Evolutionary conservation across 2,113 vertebrate species (phyloP), one percentile per base, ranked within the genome.

Genomic region (Motacilla tschutschensis): DNA sequence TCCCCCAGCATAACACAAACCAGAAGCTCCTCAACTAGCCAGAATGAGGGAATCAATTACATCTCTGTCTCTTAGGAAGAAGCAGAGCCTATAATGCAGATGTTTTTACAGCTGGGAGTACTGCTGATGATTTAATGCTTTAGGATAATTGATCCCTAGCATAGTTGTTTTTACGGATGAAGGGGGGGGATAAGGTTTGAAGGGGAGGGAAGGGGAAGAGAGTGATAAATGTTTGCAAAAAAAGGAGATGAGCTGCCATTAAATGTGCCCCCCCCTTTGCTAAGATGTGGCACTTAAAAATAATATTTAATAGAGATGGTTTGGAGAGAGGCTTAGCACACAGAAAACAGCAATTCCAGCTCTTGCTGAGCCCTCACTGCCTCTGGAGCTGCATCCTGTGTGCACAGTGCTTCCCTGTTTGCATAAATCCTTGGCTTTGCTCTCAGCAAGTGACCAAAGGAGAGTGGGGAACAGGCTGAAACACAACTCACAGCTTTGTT

Each of bases 71-170:
- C 88, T 50, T 21, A 92, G 79, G 86, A 83, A 87, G 79, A 48
- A 71, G 29, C 86, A 79, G 60, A 87, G 90, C 38, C 79, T 31
- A 59, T 77, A 90, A 66, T 88, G 93, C 94, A 95, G 92, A 91
- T 93, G 92, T 94, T 95, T 92, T 85, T 92, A 91, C 94, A 94
- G 93, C 88, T 93, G 93, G 85, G 81, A 90, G 26, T 48, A 46
- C 48, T 71, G 57, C 48, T 87, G 81, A 48, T 87, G 79, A 71
- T 88, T 90, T 88, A 85, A 86, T 90, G 67, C 64, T 70, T 85
- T 64, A 54, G 60, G 44, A 74, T 91, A 94, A 95, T 90, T 87
- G 76, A 66, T 87, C 46, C 38, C 46, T 38, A 67, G 28, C 64
- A 28, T 17, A 51, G 59, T 8, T 86, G 63, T 73, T 94, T 92